Evolutionary conservation across 2,888 invertebrate genomes (phyloP).

Genomic region (Drosophila helvetica): DNA sequence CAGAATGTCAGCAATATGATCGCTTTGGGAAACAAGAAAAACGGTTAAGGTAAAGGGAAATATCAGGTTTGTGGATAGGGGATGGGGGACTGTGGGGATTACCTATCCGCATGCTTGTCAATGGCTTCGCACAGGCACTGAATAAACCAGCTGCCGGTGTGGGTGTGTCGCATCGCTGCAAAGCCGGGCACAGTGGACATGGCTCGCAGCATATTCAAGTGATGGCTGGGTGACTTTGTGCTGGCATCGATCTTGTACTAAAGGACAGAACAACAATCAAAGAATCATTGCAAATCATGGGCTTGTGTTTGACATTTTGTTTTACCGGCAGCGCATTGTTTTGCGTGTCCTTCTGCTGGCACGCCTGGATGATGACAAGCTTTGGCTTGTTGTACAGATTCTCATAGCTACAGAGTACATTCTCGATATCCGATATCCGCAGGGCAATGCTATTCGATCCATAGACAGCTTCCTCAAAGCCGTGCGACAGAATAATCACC

Average conservation of each 20-base stretch:
- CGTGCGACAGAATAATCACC: constrained; percentile 82
- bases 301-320: no score
- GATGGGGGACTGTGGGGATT: background rate
- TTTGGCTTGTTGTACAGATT: constrained; percentile 85
- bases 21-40: constrained; percentile 2
- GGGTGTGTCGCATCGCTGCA: constrained; percentile 78
- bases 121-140: constrained; percentile 80
- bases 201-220: constrained; percentile 78
- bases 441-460: constrained; percentile 85
- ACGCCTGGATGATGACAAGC: constrained; percentile 86
- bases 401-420: constrained; percentile 83
- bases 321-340: constrained; percentile 43
- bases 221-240: constrained; percentile 41
- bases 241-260: constrained; percentile 48
- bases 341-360: constrained; percentile 84
- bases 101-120: constrained; percentile 67
- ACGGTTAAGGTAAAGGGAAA: background rate
- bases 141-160: constrained; percentile 82
- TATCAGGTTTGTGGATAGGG: no score
- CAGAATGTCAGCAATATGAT: constrained; percentile 28
- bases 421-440: constrained; percentile 83
- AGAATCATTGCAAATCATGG: no score
- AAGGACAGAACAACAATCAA: background rate
- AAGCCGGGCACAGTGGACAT: constrained; percentile 82
- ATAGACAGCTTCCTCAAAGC: constrained; percentile 84